Evolutionary conservation across 2,113 vertebrate genomes (phyloP), one percentile per base, ranked within the genome.

Genomic region (Platichthys flesus): DNA sequence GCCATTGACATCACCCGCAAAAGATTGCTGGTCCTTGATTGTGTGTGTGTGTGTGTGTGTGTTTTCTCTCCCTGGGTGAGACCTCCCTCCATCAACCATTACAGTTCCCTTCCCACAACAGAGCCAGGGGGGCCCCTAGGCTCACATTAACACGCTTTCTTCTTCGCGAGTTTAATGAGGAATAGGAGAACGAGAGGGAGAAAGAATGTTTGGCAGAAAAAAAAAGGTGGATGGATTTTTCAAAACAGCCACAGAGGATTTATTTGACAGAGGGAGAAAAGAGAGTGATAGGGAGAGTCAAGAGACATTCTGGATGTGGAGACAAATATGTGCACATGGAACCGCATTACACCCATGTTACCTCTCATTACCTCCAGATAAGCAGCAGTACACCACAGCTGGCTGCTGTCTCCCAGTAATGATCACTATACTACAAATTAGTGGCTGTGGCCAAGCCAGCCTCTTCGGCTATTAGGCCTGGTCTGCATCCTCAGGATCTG

Each of bases 211-310:
- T 89, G 78, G 87, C 82, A 83, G 74, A 86, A 81, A 75, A 24
- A 24, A 78, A 63, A 78, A 81, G 74, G 89, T 90, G 73, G 64
- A 90, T 78, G 71, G 81, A 76, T 91, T 90, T 91, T 90, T 90
- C 80, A 89, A 91, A 92, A 89, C 82, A 91, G 85, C 85, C 90
- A 85, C 88, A 85, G 67, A 85, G 78, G 85, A 89, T 90, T 89
- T 91, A 91, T 90, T 88, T 85, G 79, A 88, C 82, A 82, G 79
- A 65, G 76, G 73, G 69, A 85, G 67, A 84, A 79, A 82, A 58
- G 83, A 73, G 77, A 31, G 31, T 31, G 35, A 54, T 9, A n/a
- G 51, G 66, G 74, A 74, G 73, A 78, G 84, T 85, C 57, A 67
- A 68, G 67, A 89, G 81, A 78, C 75, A 23, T 82, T 84, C 37